phyloP scores from a whole-genome alignment of 2,113 vertebrate species.

The Zosterops pallidus region DNA sequence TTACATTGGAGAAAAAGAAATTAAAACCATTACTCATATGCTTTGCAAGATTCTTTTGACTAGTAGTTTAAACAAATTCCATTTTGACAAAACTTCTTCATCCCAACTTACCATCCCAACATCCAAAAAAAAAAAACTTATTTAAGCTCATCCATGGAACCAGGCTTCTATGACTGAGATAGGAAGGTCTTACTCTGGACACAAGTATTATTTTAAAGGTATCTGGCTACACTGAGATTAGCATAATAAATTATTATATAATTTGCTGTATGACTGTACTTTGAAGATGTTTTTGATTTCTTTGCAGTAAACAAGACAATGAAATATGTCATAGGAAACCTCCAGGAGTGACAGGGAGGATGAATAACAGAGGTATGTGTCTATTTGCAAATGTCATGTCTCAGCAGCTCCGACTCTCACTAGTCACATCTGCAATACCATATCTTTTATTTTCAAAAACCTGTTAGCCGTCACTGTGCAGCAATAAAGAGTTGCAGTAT shows the following conservation, averaged over 20 bases:
- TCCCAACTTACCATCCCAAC: neutral
- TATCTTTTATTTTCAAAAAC: neutral
- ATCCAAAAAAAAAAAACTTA: neutral
- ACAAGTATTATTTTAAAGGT: neutral
- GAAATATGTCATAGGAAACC: neutral
- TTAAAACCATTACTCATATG: neutral
- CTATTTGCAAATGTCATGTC: rapidly evolving
- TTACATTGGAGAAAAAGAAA: no score
- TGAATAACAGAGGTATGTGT: neutral
- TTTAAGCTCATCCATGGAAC: neutral
- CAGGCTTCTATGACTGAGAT: neutral
- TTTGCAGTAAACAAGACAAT: rapidly evolving
- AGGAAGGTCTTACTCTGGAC: neutral
- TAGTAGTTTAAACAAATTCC: neutral
- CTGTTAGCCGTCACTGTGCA: neutral
- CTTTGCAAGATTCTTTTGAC: neutral
- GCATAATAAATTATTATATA: neutral
- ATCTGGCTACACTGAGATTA: neutral
- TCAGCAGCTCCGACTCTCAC: neutral
- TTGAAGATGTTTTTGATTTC: neutral
- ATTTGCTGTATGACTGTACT: neutral
- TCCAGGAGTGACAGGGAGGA: neutral
- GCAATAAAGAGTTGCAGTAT: neutral
- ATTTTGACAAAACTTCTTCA: neutral
- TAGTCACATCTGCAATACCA: rapidly evolving